These are phyloP conservation scores for Orthosia gracilis DNA, from an alignment of 2,888 invertebrate genomes.

Conservation along the genomic window DNA sequence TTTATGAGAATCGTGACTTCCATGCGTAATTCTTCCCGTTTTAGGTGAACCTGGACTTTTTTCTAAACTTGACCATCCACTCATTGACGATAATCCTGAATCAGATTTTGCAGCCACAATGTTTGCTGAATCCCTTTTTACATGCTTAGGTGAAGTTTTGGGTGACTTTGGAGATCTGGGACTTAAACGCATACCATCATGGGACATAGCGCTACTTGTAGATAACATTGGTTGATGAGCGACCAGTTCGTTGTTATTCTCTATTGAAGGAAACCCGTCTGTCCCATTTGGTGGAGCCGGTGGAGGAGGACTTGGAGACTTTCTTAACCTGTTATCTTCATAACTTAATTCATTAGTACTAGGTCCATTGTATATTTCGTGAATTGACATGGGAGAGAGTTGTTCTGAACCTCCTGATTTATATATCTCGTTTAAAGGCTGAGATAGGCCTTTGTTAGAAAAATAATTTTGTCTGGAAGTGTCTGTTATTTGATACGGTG, in stretches of 20 bases:
- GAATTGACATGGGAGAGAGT: constrained; percentile 92
- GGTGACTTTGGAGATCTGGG: constrained; percentile 94
- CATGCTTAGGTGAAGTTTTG: constrained; percentile 93
- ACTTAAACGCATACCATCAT: constrained; percentile 91
- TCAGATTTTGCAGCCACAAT: constrained; percentile 95
- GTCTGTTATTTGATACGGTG: constrained; percentile 88
- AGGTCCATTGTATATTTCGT: constrained; percentile 92
- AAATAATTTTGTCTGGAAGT: constrained; percentile 83
- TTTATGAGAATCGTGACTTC: constrained; percentile 85
- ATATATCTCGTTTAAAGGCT: constrained; percentile 89
- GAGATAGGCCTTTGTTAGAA: constrained; percentile 80
- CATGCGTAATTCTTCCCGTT: constrained; percentile 86
- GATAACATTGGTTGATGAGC: constrained; percentile 81
- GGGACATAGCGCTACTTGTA: constrained; percentile 76
- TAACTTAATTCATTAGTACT: constrained; percentile 87
- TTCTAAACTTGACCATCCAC: constrained; percentile 96
- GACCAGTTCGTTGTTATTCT: constrained; percentile 81
- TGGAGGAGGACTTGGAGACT: constrained; percentile 95
- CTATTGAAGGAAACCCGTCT: constrained; percentile 86
- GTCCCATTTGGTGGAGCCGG: constrained; percentile 94
- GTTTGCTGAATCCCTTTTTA: constrained; percentile 91
- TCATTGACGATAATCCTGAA: constrained; percentile 96
- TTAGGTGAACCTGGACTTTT: constrained; percentile 96
- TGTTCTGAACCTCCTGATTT: constrained; percentile 89
- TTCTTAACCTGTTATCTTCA: constrained; percentile 86